Percentiles rank a stretch among this genome's conserved stretches.
Conservation (phyloP, 2,113 vertebrate species). For the Cyanistes caeruleus region DNA sequence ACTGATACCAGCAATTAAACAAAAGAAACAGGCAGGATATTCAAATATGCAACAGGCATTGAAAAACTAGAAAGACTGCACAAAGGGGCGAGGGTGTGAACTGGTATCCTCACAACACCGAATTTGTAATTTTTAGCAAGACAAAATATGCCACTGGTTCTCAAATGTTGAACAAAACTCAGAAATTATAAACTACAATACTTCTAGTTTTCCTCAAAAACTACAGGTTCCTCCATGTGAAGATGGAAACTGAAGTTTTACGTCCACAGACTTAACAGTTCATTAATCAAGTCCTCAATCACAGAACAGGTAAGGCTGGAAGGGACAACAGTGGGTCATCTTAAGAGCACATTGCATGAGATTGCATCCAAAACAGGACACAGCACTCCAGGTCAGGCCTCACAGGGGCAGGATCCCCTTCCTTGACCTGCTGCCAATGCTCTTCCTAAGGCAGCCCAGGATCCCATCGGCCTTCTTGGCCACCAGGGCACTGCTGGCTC, state of each 20-base stretch:
- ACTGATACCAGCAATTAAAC: background rate
- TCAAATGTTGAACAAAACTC: background rate
- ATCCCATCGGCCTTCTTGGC: background rate
- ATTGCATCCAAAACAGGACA: background rate
- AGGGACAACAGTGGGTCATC: background rate
- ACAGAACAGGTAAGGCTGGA: background rate
- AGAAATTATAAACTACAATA: background rate
- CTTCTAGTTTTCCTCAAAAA: background rate
- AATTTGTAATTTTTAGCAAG: background rate
- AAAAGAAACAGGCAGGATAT: background rate
- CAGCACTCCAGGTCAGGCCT: background rate
- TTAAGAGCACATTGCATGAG: background rate
- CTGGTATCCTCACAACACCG: background rate
- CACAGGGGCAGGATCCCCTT: background rate
- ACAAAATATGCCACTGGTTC: background rate
- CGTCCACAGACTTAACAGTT: background rate
- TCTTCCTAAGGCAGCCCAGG: background rate
- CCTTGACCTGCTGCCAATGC: background rate
- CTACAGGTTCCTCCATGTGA: background rate
- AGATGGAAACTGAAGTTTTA: background rate
- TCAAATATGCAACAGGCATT: background rate
- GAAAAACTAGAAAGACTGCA: background rate
- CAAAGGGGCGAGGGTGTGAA: background rate
- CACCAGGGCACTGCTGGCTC: background rate
- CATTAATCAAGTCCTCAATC: background rate